These are phyloP conservation scores for Brachirus orientalis DNA, from an alignment of 2,113 vertebrate genomes.

Conservation along the genomic window DNA sequence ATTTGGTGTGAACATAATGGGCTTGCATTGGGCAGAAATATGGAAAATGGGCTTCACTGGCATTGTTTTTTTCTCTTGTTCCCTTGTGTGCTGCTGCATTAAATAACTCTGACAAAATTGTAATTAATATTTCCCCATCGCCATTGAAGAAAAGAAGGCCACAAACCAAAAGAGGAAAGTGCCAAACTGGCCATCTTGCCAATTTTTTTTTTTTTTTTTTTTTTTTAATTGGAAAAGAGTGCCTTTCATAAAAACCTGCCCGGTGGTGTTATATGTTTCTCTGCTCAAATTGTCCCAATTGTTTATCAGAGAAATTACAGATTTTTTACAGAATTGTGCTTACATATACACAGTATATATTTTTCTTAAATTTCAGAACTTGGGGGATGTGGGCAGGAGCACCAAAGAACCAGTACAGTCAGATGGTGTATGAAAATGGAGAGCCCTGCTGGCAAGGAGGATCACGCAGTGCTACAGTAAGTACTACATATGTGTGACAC, in stretches of 20 bases:
- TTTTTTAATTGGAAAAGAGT: constrained; percentile 44
- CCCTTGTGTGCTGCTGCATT: constrained; percentile 59
- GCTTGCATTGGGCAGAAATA: constrained; percentile 57
- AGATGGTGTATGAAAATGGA: constrained; percentile 77
- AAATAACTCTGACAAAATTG: constrained; percentile 71
- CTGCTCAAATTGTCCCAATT: constrained; percentile 20
- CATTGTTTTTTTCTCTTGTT: constrained; percentile 34
- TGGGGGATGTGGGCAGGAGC: constrained; percentile 72
- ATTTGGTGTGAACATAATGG: constrained; percentile 75
- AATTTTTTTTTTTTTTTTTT: constrained; percentile 53
- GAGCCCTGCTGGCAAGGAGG: constrained; percentile 73
- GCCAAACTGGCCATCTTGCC: constrained; percentile 56
- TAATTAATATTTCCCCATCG: constrained; percentile 78
- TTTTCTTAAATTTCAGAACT: constrained; percentile 69
- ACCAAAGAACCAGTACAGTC: constrained; percentile 64
- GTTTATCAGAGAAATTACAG: constrained; percentile 30
- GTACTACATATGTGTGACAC: constrained; percentile 16
- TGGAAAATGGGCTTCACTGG: constrained; percentile 58
- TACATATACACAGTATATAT: rapidly evolving
- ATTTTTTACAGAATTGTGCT: too few relatives aligned
- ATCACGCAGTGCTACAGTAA: constrained; percentile 71
- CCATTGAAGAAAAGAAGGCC: constrained; percentile 63
- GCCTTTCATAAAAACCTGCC: constrained; percentile 41
- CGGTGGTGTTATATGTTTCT: constrained; percentile 3
- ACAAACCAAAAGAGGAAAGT: constrained; percentile 58